Conservation (phyloP, 1,140 invertebrate species). For the Bombus balteatus region DNA sequence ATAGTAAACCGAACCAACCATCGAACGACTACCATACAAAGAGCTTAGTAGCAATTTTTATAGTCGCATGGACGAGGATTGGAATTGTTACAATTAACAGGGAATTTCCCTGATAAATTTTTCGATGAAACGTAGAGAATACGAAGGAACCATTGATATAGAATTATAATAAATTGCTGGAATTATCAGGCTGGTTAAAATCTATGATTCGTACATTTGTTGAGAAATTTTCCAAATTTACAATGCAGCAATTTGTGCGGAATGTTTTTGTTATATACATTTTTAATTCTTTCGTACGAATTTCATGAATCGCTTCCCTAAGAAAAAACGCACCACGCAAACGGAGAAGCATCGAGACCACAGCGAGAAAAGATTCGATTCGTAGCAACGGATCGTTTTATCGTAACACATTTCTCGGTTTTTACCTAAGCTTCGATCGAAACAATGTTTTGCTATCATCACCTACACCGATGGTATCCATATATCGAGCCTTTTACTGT, state of each 20-base stretch:
- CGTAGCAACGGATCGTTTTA: neutral
- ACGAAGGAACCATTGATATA: too few relatives aligned
- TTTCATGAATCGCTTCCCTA: neutral
- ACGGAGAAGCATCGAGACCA: neutral
- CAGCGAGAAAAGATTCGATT: too few relatives aligned
- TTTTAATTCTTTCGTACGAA: neutral
- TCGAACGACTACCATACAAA: neutral
- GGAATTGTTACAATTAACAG: neutral
- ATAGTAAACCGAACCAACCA: neutral
- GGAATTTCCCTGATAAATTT: too few relatives aligned
- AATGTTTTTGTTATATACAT: too few relatives aligned
- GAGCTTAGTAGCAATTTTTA: neutral
- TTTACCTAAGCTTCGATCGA: neutral
- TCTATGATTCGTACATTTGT: too few relatives aligned
- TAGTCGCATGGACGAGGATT: too few relatives aligned
- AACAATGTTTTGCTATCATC: conserved; percentile 48
- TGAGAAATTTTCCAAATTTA: too few relatives aligned
- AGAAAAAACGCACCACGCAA: too few relatives aligned
- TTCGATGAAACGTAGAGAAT: too few relatives aligned
- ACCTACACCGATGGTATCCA: conserved; percentile 34
- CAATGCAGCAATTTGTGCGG: too few relatives aligned
- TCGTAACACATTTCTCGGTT: neutral
- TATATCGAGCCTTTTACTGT: conserved; percentile 68
- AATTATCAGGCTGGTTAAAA: fast-evolving
- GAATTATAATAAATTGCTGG: too few relatives aligned